Percentiles rank a stretch among this genome's conserved stretches.
These are phyloP conservation scores for Epizoanthus rinbou DNA, from an alignment of 92 coral and sea anemone species.

Conservation along the genomic window DNA sequence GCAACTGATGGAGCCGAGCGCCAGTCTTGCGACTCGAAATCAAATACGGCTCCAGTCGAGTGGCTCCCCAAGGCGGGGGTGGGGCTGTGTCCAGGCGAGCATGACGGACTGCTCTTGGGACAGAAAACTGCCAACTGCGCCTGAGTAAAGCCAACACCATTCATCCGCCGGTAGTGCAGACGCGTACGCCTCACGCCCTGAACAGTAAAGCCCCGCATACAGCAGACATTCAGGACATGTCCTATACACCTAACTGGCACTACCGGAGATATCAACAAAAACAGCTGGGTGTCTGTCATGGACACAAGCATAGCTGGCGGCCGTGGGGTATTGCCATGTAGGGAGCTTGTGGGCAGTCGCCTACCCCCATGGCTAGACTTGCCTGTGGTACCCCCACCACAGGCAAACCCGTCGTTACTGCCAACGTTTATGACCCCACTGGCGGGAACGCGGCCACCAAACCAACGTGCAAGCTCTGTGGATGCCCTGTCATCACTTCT, in stretches of 20 bases:
- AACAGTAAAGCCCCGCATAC: slow-evolving; percentile 71
- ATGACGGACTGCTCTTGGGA: slow-evolving; percentile 50
- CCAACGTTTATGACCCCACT: slow-evolving; percentile 73
- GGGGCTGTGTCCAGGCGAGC: slow-evolving; percentile 39
- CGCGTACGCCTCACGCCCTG: slow-evolving; percentile 78
- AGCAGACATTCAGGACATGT: slow-evolving; percentile 67
- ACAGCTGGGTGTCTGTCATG: slow-evolving; percentile 64
- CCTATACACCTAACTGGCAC: slow-evolving; percentile 82
- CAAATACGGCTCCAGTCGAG: slow-evolving; percentile 6
- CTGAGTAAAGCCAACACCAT: slow-evolving; percentile 77
- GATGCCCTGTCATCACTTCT: slow-evolving; percentile 71
- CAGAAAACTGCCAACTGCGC: slow-evolving; percentile 80
- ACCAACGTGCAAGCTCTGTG: slow-evolving; percentile 84
- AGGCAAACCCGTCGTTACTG: slow-evolving; percentile 36
- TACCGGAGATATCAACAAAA: slow-evolving; percentile 78
- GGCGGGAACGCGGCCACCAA: slow-evolving; percentile 92
- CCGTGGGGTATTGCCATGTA: slow-evolving; percentile 64
- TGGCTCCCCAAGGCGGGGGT: not conserved
- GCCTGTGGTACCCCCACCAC: slow-evolving; percentile 20
- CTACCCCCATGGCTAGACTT: slow-evolving; percentile 47
- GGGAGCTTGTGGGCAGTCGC: slow-evolving; percentile 64
- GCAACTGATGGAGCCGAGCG: slow-evolving; percentile 53
- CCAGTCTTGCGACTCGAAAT: slow-evolving; percentile 46
- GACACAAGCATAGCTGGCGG: slow-evolving; percentile 89
- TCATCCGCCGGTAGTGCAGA: slow-evolving; percentile 61